Percentiles rank a stretch among this genome's conserved stretches.
Conservation (phyloP, 2,797 vertebrate species). For the Enteromius radiatus region DNA sequence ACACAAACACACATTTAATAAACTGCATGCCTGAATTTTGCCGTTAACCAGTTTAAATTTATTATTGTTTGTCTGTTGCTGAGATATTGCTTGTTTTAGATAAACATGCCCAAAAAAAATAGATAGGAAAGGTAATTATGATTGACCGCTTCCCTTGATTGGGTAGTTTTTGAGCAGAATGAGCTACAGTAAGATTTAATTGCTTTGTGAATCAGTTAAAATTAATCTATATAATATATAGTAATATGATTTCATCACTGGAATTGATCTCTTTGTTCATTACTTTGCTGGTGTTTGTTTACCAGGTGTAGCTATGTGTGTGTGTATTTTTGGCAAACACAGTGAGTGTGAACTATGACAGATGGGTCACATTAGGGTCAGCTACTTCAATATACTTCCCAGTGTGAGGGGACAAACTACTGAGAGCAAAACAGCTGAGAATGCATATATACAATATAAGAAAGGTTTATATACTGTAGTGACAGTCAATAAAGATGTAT, state of each 20-base stretch:
- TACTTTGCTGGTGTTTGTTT: slow-evolving; percentile 1
- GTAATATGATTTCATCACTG: not conserved
- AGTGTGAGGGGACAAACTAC: not conserved
- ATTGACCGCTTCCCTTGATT: not conserved
- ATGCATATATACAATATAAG: not conserved
- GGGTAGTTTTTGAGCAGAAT: not conserved
- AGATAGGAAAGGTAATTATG: not conserved
- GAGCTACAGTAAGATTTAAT: not conserved
- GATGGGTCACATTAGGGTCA: slow-evolving; percentile 7
- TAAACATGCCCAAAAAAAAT: not conserved
- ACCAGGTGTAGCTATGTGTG: not conserved
- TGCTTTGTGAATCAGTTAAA: not conserved
- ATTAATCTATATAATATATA: not conserved
- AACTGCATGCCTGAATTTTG: not conserved
- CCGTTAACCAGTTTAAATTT: not conserved
- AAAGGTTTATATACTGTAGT: not conserved
- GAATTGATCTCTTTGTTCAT: not conserved
- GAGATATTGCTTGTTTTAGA: not conserved
- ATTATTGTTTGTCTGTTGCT: not conserved
- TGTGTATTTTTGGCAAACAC: not conserved
- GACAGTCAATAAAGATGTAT: not conserved
- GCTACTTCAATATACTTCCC: slow-evolving; percentile 2
- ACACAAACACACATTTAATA: not conserved
- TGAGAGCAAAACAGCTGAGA: slow-evolving; percentile 25
- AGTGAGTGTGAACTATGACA: not conserved